These are phyloP conservation scores for Syrmaticus mikado DNA, from an alignment of 2,113 vertebrate species.

Conservation along the genomic window DNA sequence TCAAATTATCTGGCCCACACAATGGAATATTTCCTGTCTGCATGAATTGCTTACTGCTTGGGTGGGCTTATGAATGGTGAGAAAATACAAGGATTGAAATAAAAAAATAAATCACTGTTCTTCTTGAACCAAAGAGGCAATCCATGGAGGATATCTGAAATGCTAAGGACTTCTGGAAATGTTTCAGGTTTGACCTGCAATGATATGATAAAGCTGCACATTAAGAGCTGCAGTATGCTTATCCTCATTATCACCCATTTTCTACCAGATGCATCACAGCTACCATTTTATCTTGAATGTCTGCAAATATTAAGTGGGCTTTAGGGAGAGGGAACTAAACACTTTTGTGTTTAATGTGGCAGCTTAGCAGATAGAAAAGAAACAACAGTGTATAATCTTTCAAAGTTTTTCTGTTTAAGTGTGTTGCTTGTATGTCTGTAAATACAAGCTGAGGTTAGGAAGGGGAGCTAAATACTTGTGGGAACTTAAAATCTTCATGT, in stretches of 20 bases:
- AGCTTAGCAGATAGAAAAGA: neutral
- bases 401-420: neutral
- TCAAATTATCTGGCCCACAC: constrained; percentile 46
- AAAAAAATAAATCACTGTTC: constrained; percentile 9
- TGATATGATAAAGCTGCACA: neutral
- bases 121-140: neutral
- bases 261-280: neutral
- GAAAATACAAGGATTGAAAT: neutral
- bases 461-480: neutral
- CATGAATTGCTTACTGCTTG: constrained; percentile 38
- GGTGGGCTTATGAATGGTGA: constrained; percentile 60
- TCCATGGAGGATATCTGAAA: neutral
- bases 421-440: neutral
- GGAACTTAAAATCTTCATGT: neutral
- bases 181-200: neutral
- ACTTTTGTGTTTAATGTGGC: neutral
- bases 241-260: neutral
- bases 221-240: neutral
- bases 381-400: neutral
- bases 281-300: neutral
- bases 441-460: neutral
- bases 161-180: neutral
- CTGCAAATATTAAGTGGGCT: neutral
- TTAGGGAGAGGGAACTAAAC: neutral
- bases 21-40: constrained; percentile 62